A percentile compares a stretch with the other conserved stretches of the same genome.
phyloP scores from a whole-genome alignment of 2,797 vertebrate species.

The Sciurus vulgaris region DNA sequence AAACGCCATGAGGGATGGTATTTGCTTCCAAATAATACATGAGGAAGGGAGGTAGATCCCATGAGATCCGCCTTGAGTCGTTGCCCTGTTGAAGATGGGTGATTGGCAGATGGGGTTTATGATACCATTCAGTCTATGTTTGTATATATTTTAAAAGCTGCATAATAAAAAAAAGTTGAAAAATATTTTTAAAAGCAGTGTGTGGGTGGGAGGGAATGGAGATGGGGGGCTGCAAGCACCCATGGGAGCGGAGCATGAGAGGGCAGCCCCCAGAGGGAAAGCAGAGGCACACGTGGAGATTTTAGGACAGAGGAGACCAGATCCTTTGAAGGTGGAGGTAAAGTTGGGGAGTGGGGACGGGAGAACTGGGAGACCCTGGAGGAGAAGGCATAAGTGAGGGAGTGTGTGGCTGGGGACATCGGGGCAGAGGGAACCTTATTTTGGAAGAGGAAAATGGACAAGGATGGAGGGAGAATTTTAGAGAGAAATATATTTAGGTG shows the following conservation, averaged over 20 bases:
- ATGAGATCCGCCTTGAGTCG: too few species aligned
- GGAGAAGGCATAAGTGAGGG: neutral
- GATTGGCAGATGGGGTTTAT: neutral
- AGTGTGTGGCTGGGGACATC: neutral
- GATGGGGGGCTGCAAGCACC: too few species aligned
- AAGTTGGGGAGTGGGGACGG: rapidly evolving
- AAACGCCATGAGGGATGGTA: neutral
- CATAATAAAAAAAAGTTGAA: neutral
- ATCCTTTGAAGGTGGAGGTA: neutral
- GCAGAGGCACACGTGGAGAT: neutral
- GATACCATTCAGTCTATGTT: neutral
- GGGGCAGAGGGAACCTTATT: neutral
- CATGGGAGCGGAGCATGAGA: neutral
- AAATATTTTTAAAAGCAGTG: neutral
- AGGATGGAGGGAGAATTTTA: neutral
- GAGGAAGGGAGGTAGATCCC: neutral
- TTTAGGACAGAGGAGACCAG: neutral
- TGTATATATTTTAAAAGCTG: neutral
- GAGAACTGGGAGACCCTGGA: neutral
- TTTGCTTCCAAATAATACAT: neutral
- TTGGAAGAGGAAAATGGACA: neutral
- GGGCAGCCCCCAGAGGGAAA: neutral
- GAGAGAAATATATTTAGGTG: neutral
- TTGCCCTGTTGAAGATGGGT: neutral
- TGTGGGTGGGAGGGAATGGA: neutral